These are phyloP conservation scores for Microcebus tavaratra DNA, from an alignment of 2,113 vertebrate genomes.

Conservation along the genomic window DNA sequence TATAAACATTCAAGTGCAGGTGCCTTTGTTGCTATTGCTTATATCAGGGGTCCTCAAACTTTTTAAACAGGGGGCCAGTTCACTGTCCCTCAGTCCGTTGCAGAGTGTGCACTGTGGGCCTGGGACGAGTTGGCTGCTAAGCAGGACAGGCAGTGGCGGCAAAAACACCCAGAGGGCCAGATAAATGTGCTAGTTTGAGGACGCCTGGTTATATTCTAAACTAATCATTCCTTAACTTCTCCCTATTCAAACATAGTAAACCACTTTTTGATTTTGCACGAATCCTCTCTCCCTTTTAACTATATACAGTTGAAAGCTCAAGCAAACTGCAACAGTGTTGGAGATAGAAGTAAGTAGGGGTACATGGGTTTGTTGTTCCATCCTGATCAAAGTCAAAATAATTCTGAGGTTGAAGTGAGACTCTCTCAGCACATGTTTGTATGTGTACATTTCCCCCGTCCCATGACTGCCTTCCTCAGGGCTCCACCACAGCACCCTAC, in stretches of 20 bases:
- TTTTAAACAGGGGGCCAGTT: too few relatives aligned
- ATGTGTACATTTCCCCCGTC: fast-evolving
- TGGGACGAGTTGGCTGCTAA: too few relatives aligned
- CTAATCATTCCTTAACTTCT: not conserved
- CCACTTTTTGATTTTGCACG: not conserved
- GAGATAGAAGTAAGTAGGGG: not conserved
- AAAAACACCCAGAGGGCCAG: too few relatives aligned
- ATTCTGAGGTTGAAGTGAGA: not conserved
- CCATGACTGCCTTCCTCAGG: not conserved
- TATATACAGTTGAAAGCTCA: not conserved
- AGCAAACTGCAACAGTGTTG: not conserved
- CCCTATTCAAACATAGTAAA: not conserved
- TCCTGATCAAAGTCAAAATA: not conserved
- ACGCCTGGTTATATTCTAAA: not conserved
- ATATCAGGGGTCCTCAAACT: too few relatives aligned
- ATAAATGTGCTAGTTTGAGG: too few relatives aligned
- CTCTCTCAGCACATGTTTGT: fast-evolving
- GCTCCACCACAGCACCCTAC: not conserved
- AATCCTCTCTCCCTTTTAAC: not conserved
- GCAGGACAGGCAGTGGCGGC: too few relatives aligned
- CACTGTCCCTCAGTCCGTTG: too few relatives aligned
- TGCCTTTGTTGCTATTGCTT: not conserved
- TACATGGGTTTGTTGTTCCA: not conserved
- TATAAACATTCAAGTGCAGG: too few relatives aligned
- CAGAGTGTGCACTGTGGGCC: too few relatives aligned